phyloP scores from a whole-genome alignment of 2,888 invertebrate genomes.

The Argyresthia albistria region DNA sequence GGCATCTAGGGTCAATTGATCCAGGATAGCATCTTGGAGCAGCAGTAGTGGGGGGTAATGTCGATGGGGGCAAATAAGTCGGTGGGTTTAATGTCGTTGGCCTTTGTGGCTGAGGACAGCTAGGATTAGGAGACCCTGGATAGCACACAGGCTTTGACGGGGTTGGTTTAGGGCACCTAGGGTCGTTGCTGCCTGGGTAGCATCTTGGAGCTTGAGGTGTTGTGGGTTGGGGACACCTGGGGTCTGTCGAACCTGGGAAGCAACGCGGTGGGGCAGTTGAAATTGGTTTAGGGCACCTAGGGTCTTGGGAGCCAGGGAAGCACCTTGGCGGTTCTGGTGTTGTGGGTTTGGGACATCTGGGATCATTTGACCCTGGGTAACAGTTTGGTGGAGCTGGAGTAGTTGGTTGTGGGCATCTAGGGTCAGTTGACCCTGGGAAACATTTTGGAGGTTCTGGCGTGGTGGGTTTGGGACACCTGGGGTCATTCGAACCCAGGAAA shows the following conservation, averaged over 20 bases:
- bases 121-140: conserved; percentile 20
- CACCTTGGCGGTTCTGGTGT: conserved; percentile 20
- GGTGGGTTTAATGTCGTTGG: conserved; percentile 7
- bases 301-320: conserved; percentile 13
- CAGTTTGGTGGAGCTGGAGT: conserved; percentile 14
- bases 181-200: conserved; percentile 21
- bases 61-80: conserved; percentile 10
- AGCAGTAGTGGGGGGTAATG: conserved; percentile 10
- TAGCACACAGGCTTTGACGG: conserved; percentile 22
- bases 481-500: conserved; percentile 17
- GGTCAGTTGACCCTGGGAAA: conserved; percentile 20
- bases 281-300: conserved; percentile 16
- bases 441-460: conserved; percentile 19
- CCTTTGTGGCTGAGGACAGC: conserved; percentile 19
- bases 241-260: conserved; percentile 26
- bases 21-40: conserved; percentile 19
- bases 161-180: conserved; percentile 29
- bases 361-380: conserved; percentile 20
- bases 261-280: conserved; percentile 19
- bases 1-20: conserved; percentile 20
- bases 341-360: conserved; percentile 28
- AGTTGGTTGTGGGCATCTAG: conserved; percentile 18
- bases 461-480: conserved; percentile 12
- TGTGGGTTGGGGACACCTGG: conserved; percentile 25
- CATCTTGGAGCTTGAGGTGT: conserved; percentile 19